Conservation (phyloP, 2,113 vertebrate genomes). For the Callospermophilus lateralis region DNA sequence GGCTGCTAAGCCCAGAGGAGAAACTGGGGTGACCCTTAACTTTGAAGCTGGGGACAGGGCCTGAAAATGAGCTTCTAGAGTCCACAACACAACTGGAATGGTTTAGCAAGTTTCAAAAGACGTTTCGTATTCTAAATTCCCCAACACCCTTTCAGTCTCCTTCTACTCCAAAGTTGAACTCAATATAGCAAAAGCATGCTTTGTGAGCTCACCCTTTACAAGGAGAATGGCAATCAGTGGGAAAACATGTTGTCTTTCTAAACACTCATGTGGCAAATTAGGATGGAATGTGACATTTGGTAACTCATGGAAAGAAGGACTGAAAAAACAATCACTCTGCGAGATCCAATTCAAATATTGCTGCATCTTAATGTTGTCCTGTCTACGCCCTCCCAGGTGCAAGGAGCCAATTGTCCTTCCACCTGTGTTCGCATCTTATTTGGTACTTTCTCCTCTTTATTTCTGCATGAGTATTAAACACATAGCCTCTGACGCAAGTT, state of each 20-base stretch:
- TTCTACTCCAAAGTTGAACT: background rate
- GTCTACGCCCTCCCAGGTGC: background rate
- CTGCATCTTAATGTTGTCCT: background rate
- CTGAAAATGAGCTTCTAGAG: slow-evolving; percentile 18
- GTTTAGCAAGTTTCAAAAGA: background rate
- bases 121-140: background rate
- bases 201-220: background rate
- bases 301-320: background rate
- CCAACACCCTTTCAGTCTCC: background rate
- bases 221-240: background rate
- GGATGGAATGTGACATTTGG: background rate
- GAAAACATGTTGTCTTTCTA: background rate
- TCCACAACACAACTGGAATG: background rate
- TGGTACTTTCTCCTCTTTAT: background rate
- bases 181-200: background rate
- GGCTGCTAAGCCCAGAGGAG: background rate
- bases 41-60: background rate
- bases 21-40: no score
- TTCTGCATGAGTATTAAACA: background rate
- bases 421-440: background rate
- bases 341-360: slow-evolving; percentile 1
- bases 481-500: background rate
- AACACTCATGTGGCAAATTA: background rate
- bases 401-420: background rate
- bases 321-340: background rate